Evolutionary conservation across 2,797 vertebrate species (phyloP).

Genomic region (Rhinella marina): DNA sequence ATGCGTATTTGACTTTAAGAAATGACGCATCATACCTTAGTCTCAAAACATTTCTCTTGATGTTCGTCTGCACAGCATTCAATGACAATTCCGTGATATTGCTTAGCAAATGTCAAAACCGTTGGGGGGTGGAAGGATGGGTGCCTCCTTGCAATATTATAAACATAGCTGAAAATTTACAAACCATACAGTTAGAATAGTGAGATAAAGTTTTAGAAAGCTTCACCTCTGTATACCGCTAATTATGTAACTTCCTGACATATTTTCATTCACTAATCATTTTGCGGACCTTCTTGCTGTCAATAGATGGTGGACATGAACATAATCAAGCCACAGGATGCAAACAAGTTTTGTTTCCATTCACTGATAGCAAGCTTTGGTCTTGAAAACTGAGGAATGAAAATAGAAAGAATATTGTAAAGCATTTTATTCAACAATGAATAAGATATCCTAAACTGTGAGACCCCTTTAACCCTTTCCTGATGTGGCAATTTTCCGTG

Average conservation of each 20-base stretch:
- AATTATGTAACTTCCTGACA: too few species aligned
- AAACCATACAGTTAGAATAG: neutral
- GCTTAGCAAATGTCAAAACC: slow-evolving; percentile 62
- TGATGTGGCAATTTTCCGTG: too few species aligned
- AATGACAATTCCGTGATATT: slow-evolving; percentile 61
- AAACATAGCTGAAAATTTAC: slow-evolving; percentile 58
- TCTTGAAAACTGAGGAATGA: neutral
- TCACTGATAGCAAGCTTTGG: neutral
- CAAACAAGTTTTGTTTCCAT: neutral
- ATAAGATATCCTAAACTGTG: too few species aligned
- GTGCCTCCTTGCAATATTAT: slow-evolving; percentile 64
- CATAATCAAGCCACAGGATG: neutral
- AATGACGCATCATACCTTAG: slow-evolving; percentile 19
- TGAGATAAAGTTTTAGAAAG: neutral
- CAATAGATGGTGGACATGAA: neutral
- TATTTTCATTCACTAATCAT: too few species aligned
- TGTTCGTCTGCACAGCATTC: slow-evolving; percentile 65
- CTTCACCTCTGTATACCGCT: neutral
- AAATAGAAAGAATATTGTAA: neutral
- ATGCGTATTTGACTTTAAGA: neutral
- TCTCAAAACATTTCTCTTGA: slow-evolving; percentile 55
- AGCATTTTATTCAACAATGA: too few species aligned
- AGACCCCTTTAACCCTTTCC: too few species aligned
- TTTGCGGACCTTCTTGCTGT: neutral
- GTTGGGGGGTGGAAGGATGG: slow-evolving; percentile 59